Evolutionary conservation across 2,888 invertebrate species (phyloP), one percentile per base, ranked within the genome.

Genomic region (Lasioglossum pauxillum): DNA sequence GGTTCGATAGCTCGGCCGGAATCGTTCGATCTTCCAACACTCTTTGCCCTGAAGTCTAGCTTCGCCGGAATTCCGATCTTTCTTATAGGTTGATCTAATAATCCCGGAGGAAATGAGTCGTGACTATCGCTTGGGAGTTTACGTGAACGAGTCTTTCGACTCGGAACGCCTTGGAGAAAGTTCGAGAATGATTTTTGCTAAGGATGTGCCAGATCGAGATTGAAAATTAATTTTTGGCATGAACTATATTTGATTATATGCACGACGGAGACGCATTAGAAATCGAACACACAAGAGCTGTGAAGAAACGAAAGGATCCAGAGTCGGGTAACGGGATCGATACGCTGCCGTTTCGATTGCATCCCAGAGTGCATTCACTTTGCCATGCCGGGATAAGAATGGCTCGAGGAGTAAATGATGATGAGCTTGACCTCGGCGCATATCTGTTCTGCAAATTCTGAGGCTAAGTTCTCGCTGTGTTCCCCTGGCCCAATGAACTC

Each of bases 271-370:
- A 60, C n/a, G 7, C 16, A 16, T 31, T 60, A 27, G 1, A 60
- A 16, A 27, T 60, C 14, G 27, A 27, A 27, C 27, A 5, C 5
- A 16, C 16, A 31, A 27, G 16, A 60, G 27, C 60, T 14, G 27
- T 16, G 27, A 60, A 5, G 27, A 60, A 27, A 60, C 27, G 16
- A 27, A 60, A 31, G 27, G 27, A 27, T 80, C 49, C 23, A 19
- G 23, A 53, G 23, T 90, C 89, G 89, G 77, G 85, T 71, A 91
- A 92, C 49, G 83, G 38, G 84, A 89, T 91, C 91, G 91, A 90
- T 92, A 89, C 79, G 74, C 84, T 77, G 87, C 84, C 84, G 79
- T 91, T 87, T 75, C 16, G 69, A 84, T 79, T 35, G 74, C 44
- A 83, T 82, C 87, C 85, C 72, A 87, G 89, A 84, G 84, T 84